Percentiles rank a stretch among this genome's conserved stretches.
phyloP scores from a whole-genome alignment of 2,888 invertebrate species.

The Drosophila quinaria region DNA sequence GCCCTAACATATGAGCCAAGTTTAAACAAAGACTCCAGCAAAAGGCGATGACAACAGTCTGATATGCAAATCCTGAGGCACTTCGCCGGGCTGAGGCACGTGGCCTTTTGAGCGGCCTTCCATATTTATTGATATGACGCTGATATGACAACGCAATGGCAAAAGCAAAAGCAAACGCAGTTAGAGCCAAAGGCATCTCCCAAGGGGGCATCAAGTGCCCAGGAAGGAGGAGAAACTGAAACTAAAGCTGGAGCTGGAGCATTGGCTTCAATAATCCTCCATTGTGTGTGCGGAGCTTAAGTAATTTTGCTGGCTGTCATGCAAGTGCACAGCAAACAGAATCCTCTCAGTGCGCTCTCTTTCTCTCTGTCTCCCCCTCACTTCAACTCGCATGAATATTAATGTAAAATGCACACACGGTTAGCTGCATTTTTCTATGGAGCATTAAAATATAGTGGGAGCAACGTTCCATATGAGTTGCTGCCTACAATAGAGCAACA shows the following conservation, averaged over 20 bases:
- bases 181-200: slow-evolving; percentile 7
- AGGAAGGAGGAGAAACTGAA: slow-evolving; percentile 14
- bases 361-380: neutral
- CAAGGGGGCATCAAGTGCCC: slow-evolving; percentile 41
- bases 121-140: slow-evolving; percentile 80
- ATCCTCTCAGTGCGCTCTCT: slow-evolving; percentile 17
- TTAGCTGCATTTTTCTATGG: slow-evolving; percentile 78
- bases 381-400: slow-evolving; percentile 64
- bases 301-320: slow-evolving; percentile 74
- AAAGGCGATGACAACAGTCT: slow-evolving; percentile 45
- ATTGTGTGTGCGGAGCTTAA: slow-evolving; percentile 62
- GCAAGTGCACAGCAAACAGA: slow-evolving; percentile 78
- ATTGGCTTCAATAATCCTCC: slow-evolving; percentile 59
- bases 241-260: slow-evolving; percentile 9
- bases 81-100: slow-evolving; percentile 34
- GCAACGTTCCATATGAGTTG: slow-evolving; percentile 79
- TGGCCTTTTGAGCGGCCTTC: slow-evolving; percentile 68
- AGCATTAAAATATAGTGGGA: slow-evolving; percentile 72
- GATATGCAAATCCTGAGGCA: slow-evolving; percentile 71
- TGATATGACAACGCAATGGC: slow-evolving; percentile 69
- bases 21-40: slow-evolving; percentile 55
- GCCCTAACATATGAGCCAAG: slow-evolving; percentile 54
- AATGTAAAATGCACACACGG: slow-evolving; percentile 80
- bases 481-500: slow-evolving; percentile 68
- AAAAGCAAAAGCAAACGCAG: slow-evolving; percentile 26